Conservation (phyloP, 2,888 invertebrate genomes). For the Protodeltote pygarga region DNA sequence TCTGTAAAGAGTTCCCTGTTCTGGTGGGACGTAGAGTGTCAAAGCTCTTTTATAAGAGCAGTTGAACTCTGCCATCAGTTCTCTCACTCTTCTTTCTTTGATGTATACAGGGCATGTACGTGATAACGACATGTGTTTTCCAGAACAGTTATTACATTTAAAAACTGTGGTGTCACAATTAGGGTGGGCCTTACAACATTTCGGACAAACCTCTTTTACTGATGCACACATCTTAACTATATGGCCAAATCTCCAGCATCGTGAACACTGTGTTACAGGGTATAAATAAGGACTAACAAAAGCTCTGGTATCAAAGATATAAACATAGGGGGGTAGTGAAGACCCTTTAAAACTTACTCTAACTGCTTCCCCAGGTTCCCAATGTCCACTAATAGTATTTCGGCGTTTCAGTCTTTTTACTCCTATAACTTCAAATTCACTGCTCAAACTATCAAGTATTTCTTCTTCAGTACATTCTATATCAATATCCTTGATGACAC, state of each 20-base stretch:
- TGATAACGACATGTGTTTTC: conserved; percentile 11
- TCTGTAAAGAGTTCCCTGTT: not conserved
- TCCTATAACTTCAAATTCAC: not conserved
- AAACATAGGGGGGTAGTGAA: not conserved
- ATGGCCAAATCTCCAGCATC: not conserved
- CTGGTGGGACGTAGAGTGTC: not conserved
- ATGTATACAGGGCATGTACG: conserved; percentile 17
- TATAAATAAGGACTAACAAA: not conserved
- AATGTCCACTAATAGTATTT: not conserved
- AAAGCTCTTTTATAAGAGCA: not conserved
- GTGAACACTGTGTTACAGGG: not conserved
- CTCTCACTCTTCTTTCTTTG: conserved; percentile 20
- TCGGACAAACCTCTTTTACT: not conserved
- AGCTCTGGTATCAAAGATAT: not conserved
- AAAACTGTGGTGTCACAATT: conserved; percentile 12
- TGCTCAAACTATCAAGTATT: not conserved
- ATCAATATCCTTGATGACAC: not conserved
- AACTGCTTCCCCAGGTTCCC: not conserved
- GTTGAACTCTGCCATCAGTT: not conserved
- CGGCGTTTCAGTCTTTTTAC: not conserved
- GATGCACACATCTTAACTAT: not conserved
- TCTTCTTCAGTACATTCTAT: not conserved
- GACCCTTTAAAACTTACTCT: not conserved
- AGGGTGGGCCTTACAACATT: conserved; percentile 1
- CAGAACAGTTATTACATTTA: conserved; percentile 19